A percentile compares a stretch with the other conserved stretches of the same genome.
Conservation (phyloP, 2,113 vertebrate species). For the Mustelus asterias region DNA sequence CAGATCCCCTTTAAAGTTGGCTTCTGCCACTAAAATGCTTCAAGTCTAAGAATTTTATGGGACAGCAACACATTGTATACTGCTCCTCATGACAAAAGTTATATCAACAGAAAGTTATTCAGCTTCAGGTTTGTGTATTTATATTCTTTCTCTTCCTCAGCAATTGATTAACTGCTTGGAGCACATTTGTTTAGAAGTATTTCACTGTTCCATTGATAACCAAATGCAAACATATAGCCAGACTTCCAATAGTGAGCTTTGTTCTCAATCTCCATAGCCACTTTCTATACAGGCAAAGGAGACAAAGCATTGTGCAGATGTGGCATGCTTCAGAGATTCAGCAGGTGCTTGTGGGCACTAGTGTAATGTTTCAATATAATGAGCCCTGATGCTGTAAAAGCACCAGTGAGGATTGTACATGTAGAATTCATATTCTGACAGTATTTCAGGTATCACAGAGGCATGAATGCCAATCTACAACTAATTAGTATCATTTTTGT, state of each 20-base stretch:
- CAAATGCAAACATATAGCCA: background rate
- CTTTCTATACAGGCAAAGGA: background rate
- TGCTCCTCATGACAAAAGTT: background rate
- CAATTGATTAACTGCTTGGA: background rate
- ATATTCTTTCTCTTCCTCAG: background rate
- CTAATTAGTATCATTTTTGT: constrained; percentile 12
- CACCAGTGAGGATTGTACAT: background rate
- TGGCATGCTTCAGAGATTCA: background rate
- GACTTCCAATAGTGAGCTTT: background rate
- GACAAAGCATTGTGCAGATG: background rate
- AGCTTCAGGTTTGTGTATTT: background rate
- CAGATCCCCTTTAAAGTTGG: background rate
- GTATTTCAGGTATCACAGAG: constrained; percentile 7
- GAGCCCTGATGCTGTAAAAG: background rate
- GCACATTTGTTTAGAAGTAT: background rate
- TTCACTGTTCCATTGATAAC: background rate
- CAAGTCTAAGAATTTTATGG: background rate
- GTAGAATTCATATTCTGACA: background rate
- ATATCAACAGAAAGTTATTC: background rate
- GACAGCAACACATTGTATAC: background rate
- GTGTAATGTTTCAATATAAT: constrained; percentile 25
- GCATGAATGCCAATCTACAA: constrained; percentile 19
- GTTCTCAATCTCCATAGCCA: background rate
- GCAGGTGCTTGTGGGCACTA: background rate
- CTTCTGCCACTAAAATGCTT: background rate